Conservation (phyloP, 2,888 invertebrate species). For the Monochamus alternatus region DNA sequence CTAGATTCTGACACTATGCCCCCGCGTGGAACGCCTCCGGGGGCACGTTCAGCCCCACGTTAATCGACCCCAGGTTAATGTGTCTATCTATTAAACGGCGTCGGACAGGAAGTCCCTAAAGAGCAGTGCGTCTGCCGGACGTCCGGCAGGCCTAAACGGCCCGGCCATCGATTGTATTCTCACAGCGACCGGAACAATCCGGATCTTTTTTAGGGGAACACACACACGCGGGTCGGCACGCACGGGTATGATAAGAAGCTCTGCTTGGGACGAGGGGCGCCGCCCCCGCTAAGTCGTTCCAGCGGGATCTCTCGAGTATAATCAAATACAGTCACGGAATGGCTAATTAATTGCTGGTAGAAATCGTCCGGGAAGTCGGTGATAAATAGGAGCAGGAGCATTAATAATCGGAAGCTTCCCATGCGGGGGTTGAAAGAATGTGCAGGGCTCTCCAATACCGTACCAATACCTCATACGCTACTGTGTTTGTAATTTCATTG, state of each 20-base stretch:
- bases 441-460: no score
- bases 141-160: constrained; percentile 60
- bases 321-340: constrained; percentile 34
- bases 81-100: constrained; percentile 56
- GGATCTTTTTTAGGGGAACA: constrained; percentile 30
- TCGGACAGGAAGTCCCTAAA: constrained; percentile 59
- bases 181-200: constrained; percentile 39
- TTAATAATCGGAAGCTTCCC: not conserved
- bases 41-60: constrained; percentile 38
- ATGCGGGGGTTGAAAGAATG: not conserved
- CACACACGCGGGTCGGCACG: constrained; percentile 29
- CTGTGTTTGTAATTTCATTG: no score
- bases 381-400: constrained; percentile 16
- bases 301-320: constrained; percentile 22
- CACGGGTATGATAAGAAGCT: constrained; percentile 22
- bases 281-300: constrained; percentile 7
- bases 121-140: constrained; percentile 59
- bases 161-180: constrained; percentile 59
- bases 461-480: no score
- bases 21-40: not conserved
- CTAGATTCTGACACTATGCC: no score
- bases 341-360: constrained; percentile 21
- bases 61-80: constrained; percentile 51
- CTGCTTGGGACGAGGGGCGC: not conserved
- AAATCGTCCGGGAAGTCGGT: constrained; percentile 32